Base-by-base conservation (phyloP, 2,797 vertebrate genomes). In the Galaxias olidus region DNA sequence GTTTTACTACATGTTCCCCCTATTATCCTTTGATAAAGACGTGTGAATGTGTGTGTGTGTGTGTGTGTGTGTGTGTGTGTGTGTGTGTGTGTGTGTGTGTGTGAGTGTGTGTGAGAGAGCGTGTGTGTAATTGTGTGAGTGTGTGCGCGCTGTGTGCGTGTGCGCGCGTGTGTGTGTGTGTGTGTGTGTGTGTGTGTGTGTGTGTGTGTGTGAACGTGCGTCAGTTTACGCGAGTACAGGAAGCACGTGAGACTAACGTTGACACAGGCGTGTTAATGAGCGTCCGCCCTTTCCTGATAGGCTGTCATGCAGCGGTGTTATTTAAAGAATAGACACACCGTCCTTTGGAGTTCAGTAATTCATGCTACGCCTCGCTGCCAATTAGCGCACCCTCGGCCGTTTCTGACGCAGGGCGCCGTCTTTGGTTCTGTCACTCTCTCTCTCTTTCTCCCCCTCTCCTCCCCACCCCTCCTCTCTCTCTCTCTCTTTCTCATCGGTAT, bases 211-310 rank as follows among this genome's bases (percentile, higher is more conserved):
- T 1, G 52, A 20, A 13, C 8, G 53, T 47, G 45, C 9, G 45
- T 47, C 10, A 1, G n/a, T 18, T 5, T 52, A 8, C 1, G 45
- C 13, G 45, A 10, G 45, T 47, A 30, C 2, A 30, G 30, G 30
- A 30, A 30, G 30, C 2, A 30, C 30, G 30, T 79, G 61, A 61
- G 70, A 75, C 69, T 75, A 81, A 63, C 66, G 68, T 63, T n/a
- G 69, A 75, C 76, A 79, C 60, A 71, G 72, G 68, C 59, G 69
- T 70, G 66, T 74, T 86, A 83, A 82, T 82, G 73, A 87, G 81
- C 20, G n/a, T 54, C 61, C 69, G 63, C 56, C 59, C 58, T 46
- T 41, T 50, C 64, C 66, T 78, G 63, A 71, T 75, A 62, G 41
- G 63, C 19, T 74, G 44, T 71, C 66, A 68, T 63, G 42, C 61